Evolutionary conservation across 2,888 invertebrate species (phyloP), one percentile per base, ranked within the genome.

Genomic region (Noctua pronuba): DNA sequence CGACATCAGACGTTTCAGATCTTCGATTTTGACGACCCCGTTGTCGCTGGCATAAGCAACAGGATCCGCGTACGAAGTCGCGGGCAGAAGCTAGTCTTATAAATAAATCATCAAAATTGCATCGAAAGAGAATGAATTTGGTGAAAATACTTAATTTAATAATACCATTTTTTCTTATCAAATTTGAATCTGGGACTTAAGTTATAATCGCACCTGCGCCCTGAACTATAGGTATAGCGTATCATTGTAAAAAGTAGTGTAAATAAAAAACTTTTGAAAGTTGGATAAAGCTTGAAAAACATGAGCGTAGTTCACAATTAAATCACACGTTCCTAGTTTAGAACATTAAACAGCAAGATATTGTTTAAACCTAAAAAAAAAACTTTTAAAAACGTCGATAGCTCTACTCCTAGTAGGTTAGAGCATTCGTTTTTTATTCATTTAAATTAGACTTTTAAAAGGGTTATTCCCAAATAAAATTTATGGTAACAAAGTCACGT

Each of bases 401-500:
- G 18, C 60, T 83, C 58, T 65, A 64, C 28, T 68, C 8, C 5
- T 18, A 64, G 55, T 41, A 28, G 11, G 44, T 21, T 77, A 77
- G 49, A 64, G 24, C 62, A 38, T 18, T 58, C 18, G 66, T 49
- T 55, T 8, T 69, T 72, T 75, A 35, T 64, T 69, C 1, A 41
- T 73, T 85, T 35, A 62, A 72, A 70, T 85, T 65, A 24, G 28
- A 80, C 71, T 73, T 55, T 41, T 70, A 70, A 82, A 85, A 80
- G 78, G 75, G 62, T 74, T 73, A 71, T 83, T 80, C 68, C 62
- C 11, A 64, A 73, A 94, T 93, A 92, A 92, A 91, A 92, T 92
- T 93, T 93, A 93, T 92, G 91, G 88, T 93, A 91, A 91, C 92
- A 91, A 90, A 93, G 93, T 94, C 93, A 94, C 93, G 94, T 95